phyloP scores from a whole-genome alignment of 2,888 invertebrate genomes.

The Acleris sparsana region DNA sequence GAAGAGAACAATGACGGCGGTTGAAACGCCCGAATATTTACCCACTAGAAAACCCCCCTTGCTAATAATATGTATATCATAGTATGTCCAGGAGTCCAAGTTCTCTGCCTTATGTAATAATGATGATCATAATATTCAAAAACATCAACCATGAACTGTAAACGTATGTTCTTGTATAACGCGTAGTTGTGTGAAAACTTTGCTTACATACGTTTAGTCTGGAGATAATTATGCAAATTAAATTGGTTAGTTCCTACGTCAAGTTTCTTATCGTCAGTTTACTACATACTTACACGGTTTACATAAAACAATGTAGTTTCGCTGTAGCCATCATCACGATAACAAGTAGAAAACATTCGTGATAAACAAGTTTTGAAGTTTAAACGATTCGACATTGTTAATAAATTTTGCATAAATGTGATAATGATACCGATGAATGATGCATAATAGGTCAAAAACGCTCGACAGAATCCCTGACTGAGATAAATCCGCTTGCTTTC shows the following conservation, averaged over 20 bases:
- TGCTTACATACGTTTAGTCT: conserved; percentile 15
- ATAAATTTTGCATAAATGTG: not conserved
- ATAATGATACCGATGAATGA: conserved; percentile 4
- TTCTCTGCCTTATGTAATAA: too few relatives aligned
- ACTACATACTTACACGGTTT: not conserved
- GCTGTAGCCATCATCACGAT: conserved; percentile 6
- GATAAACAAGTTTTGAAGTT: not conserved
- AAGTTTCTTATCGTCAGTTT: conserved; percentile 36
- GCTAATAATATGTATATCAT: too few relatives aligned
- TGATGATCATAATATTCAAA: too few relatives aligned
- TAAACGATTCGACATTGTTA: not conserved
- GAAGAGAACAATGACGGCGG: too few relatives aligned
- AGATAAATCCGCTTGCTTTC: conserved; percentile 75
- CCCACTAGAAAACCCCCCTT: too few relatives aligned
- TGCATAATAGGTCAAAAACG: conserved; percentile 41
- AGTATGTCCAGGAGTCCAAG: too few relatives aligned
- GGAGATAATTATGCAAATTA: conserved; percentile 40
- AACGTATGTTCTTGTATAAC: too few relatives aligned
- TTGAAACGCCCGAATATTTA: too few relatives aligned
- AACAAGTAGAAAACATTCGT: conserved; percentile 17
- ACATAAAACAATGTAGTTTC: conserved; percentile 12
- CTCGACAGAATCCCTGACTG: conserved; percentile 45
- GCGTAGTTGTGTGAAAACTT: not conserved
- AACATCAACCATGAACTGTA: too few relatives aligned
- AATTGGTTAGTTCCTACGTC: conserved; percentile 33